Evolutionary conservation across 1,140 invertebrate species (phyloP).

Genomic region (Caenorhabditis remanei): DNA sequence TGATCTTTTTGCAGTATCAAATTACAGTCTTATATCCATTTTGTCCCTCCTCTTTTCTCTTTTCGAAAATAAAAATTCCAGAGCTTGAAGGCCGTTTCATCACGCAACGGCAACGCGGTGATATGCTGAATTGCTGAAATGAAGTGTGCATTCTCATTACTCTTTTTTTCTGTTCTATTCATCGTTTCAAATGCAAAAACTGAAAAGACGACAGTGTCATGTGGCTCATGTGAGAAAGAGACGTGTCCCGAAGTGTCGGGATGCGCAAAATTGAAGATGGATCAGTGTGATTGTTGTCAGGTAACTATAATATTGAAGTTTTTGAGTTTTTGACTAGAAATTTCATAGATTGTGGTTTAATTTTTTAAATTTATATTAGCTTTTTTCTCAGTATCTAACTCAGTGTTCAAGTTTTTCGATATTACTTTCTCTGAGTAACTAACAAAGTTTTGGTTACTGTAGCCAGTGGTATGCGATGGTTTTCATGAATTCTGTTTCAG

Average conservation of each 20-base stretch:
- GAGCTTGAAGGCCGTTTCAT: slow-evolving; percentile 20
- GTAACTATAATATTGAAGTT: not conserved
- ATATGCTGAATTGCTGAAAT: slow-evolving; percentile 53
- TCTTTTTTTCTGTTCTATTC: not conserved
- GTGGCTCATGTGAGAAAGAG: slow-evolving; percentile 11
- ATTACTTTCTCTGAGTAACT: too few species aligned
- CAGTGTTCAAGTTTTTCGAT: too few species aligned
- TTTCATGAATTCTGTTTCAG: too few species aligned
- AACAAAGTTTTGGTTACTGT: too few species aligned
- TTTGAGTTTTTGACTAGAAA: too few species aligned
- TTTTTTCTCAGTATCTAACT: too few species aligned
- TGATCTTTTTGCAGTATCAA: not conserved
- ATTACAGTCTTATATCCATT: not conserved
- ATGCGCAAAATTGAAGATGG: slow-evolving; percentile 22
- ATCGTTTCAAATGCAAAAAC: slow-evolving; percentile 39
- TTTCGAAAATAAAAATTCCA: not conserved
- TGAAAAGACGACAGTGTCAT: not conserved
- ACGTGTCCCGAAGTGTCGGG: slow-evolving; percentile 31
- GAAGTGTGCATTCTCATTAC: slow-evolving; percentile 4
- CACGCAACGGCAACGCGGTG: not conserved
- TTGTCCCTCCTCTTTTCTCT: too few species aligned
- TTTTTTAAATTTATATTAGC: too few species aligned
- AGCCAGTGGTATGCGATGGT: too few species aligned
- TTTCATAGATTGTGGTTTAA: too few species aligned
- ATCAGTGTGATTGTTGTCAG: slow-evolving; percentile 57